Evolutionary conservation across 2,113 vertebrate species (phyloP).

Genomic region (Catharus fuscescens): DNA sequence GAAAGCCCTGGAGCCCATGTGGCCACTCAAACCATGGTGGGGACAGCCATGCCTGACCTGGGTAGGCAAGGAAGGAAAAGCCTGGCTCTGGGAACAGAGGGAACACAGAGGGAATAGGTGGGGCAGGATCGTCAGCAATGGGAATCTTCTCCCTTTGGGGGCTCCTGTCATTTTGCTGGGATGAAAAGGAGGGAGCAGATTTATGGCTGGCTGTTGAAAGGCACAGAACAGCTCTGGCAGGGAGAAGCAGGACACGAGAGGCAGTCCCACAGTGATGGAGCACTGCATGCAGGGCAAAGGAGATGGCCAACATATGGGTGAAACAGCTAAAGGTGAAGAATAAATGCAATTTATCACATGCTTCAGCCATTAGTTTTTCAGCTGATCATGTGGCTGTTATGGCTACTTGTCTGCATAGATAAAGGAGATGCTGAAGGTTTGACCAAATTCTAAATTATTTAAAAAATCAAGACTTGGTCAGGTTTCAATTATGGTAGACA

Average conservation of each 20-base stretch:
- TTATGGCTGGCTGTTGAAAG: neutral
- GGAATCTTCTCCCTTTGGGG: neutral
- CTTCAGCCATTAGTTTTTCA: neutral
- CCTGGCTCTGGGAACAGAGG: neutral
- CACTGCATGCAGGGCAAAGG: neutral
- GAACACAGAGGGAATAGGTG: rapidly evolving
- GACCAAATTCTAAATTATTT: neutral
- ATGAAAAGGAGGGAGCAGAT: neutral
- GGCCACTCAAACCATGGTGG: neutral
- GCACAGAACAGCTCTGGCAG: neutral
- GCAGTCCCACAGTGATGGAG: neutral
- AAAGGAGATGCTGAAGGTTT: neutral
- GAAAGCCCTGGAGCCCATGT: neutral
- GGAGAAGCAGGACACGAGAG: neutral
- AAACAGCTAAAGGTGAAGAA: neutral
- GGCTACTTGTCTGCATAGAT: neutral
- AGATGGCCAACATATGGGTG: neutral
- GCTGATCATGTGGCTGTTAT: neutral
- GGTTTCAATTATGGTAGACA: neutral
- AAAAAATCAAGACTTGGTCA: neutral
- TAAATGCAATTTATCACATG: neutral
- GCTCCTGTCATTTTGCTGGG: neutral
- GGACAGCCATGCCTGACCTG: neutral
- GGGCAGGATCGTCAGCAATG: neutral
- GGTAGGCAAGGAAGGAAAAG: neutral